Base-by-base conservation (phyloP, 2,888 invertebrate species). In the Ceratothoa steindachneri region DNA sequence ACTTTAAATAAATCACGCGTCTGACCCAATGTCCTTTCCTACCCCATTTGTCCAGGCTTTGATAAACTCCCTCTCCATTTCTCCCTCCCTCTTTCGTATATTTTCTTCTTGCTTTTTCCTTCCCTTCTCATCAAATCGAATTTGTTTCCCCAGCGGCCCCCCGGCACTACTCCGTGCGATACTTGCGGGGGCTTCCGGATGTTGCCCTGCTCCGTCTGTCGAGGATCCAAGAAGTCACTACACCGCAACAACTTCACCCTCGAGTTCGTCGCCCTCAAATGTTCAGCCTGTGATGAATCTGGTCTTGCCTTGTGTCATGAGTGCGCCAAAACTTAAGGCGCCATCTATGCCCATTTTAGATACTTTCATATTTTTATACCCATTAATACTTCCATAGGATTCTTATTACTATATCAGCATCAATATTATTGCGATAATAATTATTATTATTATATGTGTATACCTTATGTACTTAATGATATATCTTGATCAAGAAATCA, bases 231-330 rank as follows among this genome's bases (percentile, higher is more conserved):
- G 88, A 96, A 96, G 86, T 95, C 95, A 22, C 90, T 95, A 68
- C 93, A 94, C 84, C 88, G 96, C 81, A 96, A 96, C 86, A 92
- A 95, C 84, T 97, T 96, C 85, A 95, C 95, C 0, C 90, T 93
- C 51, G 95, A 95, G 86, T 93, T 96, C 84, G 92, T 94, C 77
- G 95, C 95, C 24, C 88, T 97, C 82, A 93, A 93, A 83, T 96
- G 95, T 85, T 94, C 94, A 91, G 93, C 92, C 84, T 95, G 95
- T 85, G 95, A 97, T 84, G 95, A 95, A 85, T 95, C 94, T 73
- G 97, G 97, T 66, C 88, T 97, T 67, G 92, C 95, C 53, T 89
- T 90, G 82, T 97, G 97, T 85, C 90, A 90, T 82, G 88, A 90
- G 80, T 97, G 97, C n/a, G 5, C 15, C 41, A 60, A 19, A 5